These are phyloP conservation scores for Cerastis rubricosa DNA, from an alignment of 2,888 invertebrate genomes.

Conservation along the genomic window DNA sequence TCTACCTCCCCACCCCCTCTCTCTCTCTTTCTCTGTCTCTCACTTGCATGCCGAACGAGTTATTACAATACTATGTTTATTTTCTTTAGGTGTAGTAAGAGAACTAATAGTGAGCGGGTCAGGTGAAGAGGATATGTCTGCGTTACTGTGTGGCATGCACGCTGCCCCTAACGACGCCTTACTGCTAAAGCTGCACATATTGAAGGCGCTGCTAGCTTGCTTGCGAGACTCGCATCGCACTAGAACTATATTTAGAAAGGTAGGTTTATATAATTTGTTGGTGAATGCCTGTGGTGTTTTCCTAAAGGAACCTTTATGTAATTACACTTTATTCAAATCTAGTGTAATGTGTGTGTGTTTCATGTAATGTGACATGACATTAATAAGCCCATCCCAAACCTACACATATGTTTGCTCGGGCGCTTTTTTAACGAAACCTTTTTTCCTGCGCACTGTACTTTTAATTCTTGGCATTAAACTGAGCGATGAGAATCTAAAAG, in stretches of 20 bases:
- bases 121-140: constrained; percentile 99
- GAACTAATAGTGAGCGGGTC: constrained; percentile 97
- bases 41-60: background rate
- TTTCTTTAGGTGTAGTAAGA: constrained; percentile 93
- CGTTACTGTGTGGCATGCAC: constrained; percentile 97
- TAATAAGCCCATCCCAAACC: background rate
- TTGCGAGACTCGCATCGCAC: constrained; percentile 99
- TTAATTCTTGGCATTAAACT: background rate
- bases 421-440: background rate
- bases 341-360: too few species aligned
- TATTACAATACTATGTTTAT: background rate
- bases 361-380: background rate
- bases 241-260: constrained; percentile 98
- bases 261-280: constrained; percentile 66
- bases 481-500: background rate
- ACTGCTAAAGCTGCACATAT: constrained; percentile 96
- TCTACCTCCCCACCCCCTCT: too few species aligned
- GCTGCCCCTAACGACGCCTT: constrained; percentile 95
- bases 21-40: background rate
- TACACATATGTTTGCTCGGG: too few species aligned
- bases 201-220: constrained; percentile 96
- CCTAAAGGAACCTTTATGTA: background rate
- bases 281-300: background rate
- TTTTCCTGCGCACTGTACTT: background rate
- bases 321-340: background rate